These are phyloP conservation scores for Drosophila kambysellisi DNA, from an alignment of 2,888 invertebrate species.

Conservation along the genomic window DNA sequence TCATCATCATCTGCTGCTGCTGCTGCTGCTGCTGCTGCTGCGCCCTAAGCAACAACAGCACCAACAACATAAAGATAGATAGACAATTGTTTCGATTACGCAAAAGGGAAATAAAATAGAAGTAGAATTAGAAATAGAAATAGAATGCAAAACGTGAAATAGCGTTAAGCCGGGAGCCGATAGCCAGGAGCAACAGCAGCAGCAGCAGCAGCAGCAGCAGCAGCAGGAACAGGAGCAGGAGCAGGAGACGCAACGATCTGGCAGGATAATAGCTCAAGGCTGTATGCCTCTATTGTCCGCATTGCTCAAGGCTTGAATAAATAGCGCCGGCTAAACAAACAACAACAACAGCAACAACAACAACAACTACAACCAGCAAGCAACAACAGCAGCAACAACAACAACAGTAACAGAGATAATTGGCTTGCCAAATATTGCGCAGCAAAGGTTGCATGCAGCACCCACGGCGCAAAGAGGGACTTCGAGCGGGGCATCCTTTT, in stretches of 20 bases:
- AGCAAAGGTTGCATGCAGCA: conserved; percentile 52
- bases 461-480: conserved; percentile 47
- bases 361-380: background rate
- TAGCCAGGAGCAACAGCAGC: background rate
- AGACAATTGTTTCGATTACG: conserved; percentile 76
- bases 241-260: conserved; percentile 16
- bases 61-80: background rate
- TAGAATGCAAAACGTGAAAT: conserved; percentile 57
- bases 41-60: conserved; percentile 33
- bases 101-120: conserved; percentile 29
- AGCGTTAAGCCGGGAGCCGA: conserved; percentile 38
- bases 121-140: background rate
- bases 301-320: conserved; percentile 66
- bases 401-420: conserved; percentile 45
- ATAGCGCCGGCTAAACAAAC: conserved; percentile 76
- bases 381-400: conserved; percentile 5
- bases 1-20: conserved; percentile 30
- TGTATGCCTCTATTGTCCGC: conserved; percentile 72
- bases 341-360: conserved; percentile 25
- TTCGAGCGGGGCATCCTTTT: conserved; percentile 37
- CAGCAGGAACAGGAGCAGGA: background rate
- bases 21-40: conserved; percentile 45
- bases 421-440: conserved; percentile 78
- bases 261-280: conserved; percentile 77
- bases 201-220: background rate